Conservation (phyloP, 2,888 invertebrate genomes). For the Ectemnius cavifrons region DNA sequence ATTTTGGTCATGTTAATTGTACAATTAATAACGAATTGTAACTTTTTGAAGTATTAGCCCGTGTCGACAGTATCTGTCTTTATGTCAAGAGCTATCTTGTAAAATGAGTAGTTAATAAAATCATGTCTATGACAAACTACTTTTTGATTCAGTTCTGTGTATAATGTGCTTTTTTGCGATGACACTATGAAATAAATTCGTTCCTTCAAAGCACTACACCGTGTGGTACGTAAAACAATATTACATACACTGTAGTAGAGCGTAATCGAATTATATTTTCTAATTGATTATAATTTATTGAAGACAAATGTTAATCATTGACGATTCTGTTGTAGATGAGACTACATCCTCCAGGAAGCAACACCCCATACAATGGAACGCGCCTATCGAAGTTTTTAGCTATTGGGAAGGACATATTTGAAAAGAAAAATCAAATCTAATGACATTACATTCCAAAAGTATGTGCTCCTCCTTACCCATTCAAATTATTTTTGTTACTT, state of each 20-base stretch:
- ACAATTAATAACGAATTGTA: neutral
- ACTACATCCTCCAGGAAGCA: constrained; percentile 84
- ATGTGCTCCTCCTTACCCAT: neutral
- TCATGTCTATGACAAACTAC: neutral
- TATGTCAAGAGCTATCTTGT: too few species aligned
- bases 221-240: constrained; percentile 44
- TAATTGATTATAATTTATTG: too few species aligned
- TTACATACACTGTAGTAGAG: too few species aligned
- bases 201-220: constrained; percentile 4
- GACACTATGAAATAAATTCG: constrained; percentile 1
- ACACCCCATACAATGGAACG: constrained; percentile 80
- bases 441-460: neutral
- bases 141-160: too few species aligned
- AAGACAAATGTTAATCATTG: neutral
- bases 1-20: constrained; percentile 6
- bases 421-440: constrained; percentile 61
- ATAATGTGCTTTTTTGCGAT: neutral
- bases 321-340: constrained; percentile 81
- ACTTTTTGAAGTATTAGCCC: neutral
- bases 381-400: constrained; percentile 79
- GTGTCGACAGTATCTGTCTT: constrained; percentile 4
- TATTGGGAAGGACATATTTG: constrained; percentile 77
- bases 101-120: constrained; percentile 7
- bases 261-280: too few species aligned
- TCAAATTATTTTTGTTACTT: neutral